Evolutionary conservation across 2,113 vertebrate genomes (phyloP), one percentile per base, ranked within the genome.

Genomic region (Bufo gargarizans): DNA sequence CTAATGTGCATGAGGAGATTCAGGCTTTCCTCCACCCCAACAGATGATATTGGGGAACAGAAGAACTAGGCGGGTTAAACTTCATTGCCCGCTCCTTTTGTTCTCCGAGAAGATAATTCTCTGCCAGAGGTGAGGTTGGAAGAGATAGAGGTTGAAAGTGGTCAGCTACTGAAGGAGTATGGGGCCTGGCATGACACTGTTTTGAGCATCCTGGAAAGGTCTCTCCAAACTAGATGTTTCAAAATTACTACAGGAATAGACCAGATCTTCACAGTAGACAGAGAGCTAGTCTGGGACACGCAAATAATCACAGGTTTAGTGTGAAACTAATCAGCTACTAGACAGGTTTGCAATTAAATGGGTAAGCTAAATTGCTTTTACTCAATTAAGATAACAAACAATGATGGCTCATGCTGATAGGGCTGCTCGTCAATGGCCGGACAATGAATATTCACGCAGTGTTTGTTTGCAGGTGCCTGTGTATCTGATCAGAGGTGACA

Each of bases 351-450:
- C 86, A 88, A 88, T 88, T 88, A 88, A 82, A 82, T 63, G 58
- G 33, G 79, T n/a, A 74, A 81, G 58, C 69, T 82, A 88, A 88
- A 74, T 88, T 82, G 78, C 86, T 82, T 72, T 82, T 82, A 63
- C 86, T 88, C 86, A 74, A 88, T 88, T 88, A 88, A 88, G 86
- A 88, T 88, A 82, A 88, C 86, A 88, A 76, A 82, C 86, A 88
- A 63, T 74, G 86, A 88, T 88, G 78, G 69, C 69, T 59, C 55
- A 49, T 53, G 20, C 80, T 84, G 87, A 88, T 88, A 88, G 45
- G 56, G 58, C 47, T 71, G 72, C 87, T 77, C 56, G 19, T 88
- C 87, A 88, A 84, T 84, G 58, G 79, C 10, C 19, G 47, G 71
- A 49, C 79, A 76, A 88, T 88, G 78, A 82, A 84, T 82, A 83